Conservation (phyloP, 2,113 vertebrate genomes). For the Cinclus cinclus region DNA sequence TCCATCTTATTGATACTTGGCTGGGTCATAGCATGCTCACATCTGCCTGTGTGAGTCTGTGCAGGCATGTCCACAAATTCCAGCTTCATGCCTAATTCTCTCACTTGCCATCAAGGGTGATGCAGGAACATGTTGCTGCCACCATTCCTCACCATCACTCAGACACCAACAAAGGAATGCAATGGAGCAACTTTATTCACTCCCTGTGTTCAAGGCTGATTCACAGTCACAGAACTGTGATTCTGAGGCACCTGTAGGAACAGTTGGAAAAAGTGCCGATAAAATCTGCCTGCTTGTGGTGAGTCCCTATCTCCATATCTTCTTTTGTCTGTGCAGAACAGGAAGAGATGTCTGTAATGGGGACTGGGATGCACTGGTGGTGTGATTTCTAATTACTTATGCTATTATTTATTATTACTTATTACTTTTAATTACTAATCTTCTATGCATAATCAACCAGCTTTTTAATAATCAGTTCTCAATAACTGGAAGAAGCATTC, state of each 20-base stretch:
- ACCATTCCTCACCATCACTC: not conserved
- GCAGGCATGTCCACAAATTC: not conserved
- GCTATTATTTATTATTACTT: too few species aligned
- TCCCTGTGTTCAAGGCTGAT: not conserved
- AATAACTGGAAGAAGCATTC: not conserved
- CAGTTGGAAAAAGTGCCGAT: not conserved
- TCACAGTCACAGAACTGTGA: not conserved
- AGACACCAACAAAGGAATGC: not conserved
- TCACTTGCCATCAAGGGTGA: not conserved
- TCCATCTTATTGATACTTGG: not conserved
- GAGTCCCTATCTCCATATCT: not conserved
- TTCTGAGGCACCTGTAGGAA: not conserved
- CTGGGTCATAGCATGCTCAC: not conserved
- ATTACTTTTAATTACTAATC: not conserved
- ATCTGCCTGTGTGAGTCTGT: not conserved
- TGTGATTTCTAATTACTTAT: not conserved
- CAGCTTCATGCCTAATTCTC: not conserved
- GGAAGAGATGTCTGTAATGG: not conserved
- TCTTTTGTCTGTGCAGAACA: not conserved
- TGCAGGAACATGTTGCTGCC: not conserved
- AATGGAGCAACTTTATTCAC: not conserved
- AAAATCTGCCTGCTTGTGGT: not conserved
- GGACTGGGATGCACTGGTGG: not conserved
- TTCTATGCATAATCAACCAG: not conserved
- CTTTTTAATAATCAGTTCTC: not conserved